These are phyloP conservation scores for Tychaedon coryphoeus DNA, from an alignment of 2,113 vertebrate species.

Conservation along the genomic window DNA sequence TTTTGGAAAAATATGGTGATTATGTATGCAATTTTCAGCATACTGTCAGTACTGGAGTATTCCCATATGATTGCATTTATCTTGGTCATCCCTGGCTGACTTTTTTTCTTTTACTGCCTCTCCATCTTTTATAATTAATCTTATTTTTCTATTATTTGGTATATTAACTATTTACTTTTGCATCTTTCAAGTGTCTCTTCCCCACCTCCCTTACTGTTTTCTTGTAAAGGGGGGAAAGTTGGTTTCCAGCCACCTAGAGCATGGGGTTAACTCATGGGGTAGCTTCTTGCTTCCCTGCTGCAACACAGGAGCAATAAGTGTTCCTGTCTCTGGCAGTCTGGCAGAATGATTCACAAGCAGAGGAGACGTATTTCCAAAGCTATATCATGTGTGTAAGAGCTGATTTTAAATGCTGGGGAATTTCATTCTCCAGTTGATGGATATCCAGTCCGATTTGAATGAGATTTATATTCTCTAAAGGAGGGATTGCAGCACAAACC, in stretches of 20 bases:
- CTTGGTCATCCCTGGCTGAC: neutral
- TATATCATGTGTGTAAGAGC: neutral
- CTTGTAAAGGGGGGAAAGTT: neutral
- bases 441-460: neutral
- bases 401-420: neutral
- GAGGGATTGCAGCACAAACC: neutral
- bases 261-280: neutral
- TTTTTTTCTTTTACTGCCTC: neutral
- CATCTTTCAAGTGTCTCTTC: neutral
- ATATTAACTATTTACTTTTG: neutral
- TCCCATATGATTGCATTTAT: neutral
- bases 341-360: neutral
- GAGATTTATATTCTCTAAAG: neutral
- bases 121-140: neutral
- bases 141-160: neutral
- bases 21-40: neutral
- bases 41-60: neutral
- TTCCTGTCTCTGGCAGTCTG: neutral
- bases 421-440: neutral
- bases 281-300: neutral
- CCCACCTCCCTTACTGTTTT: neutral
- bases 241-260: neutral
- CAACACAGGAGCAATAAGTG: neutral
- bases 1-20: neutral
- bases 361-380: neutral